Percentiles rank a stretch among this genome's conserved stretches.
These are phyloP conservation scores for Torymus auratus DNA, from an alignment of 2,888 invertebrate genomes.

Conservation along the genomic window DNA sequence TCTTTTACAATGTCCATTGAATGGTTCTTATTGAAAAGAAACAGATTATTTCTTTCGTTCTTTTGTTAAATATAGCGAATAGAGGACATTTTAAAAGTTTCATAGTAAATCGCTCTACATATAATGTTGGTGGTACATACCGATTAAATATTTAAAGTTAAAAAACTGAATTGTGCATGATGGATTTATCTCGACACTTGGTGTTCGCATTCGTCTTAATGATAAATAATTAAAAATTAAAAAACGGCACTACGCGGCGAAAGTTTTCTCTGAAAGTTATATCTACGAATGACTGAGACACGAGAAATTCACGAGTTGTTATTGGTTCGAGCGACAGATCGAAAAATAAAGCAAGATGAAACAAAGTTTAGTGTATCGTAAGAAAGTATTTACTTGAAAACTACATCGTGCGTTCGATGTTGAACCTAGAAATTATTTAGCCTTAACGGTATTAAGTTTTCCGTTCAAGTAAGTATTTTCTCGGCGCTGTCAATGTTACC, in stretches of 20 bases:
- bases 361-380: constrained; percentile 5
- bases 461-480: constrained; percentile 53
- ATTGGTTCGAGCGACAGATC: neutral
- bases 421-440: constrained; percentile 2
- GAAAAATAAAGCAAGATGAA: neutral
- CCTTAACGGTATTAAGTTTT: constrained; percentile 8
- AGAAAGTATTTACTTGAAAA: constrained; percentile 54
- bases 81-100: constrained; percentile 30
- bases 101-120: neutral
- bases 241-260: constrained; percentile 53
- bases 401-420: neutral
- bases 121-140: constrained; percentile 29
- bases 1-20: neutral
- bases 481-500: constrained; percentile 6
- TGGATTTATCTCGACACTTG: constrained; percentile 53
- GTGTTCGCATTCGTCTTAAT: constrained; percentile 50
- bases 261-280: constrained; percentile 55
- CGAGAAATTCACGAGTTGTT: constrained; percentile 3
- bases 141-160: constrained; percentile 36
- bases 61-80: neutral
- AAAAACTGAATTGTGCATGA: constrained; percentile 45
- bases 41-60: neutral
- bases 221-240: constrained; percentile 8
- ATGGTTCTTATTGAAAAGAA: constrained; percentile 1
- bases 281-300: constrained; percentile 34